Evolutionary conservation across 2,797 vertebrate genomes (phyloP).

Genomic region (Mareca penelope): DNA sequence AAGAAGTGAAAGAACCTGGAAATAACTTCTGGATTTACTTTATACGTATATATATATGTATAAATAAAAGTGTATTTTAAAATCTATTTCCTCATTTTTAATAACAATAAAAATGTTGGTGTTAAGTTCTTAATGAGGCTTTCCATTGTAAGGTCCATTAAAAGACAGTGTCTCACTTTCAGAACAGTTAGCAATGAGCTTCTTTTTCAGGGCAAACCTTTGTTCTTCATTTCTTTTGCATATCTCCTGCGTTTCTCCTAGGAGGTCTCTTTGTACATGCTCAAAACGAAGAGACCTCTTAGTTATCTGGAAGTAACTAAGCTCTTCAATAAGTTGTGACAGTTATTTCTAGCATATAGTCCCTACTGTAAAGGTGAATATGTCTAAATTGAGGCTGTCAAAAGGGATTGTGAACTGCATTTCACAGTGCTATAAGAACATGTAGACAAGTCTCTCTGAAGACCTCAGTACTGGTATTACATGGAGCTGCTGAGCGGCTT

Average conservation of each 20-base stretch:
- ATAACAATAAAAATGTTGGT: background rate
- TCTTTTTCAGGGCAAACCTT: slow-evolving; percentile 26
- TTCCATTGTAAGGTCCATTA: background rate
- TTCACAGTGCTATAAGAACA: slow-evolving; percentile 58
- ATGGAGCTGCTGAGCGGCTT: slow-evolving; percentile 34
- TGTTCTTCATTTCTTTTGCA: slow-evolving; percentile 34
- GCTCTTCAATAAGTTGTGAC: slow-evolving; percentile 70
- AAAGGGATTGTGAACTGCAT: slow-evolving; percentile 64
- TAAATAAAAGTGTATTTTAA: background rate
- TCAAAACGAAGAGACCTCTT: slow-evolving; percentile 11
- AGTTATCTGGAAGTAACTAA: slow-evolving; percentile 20
- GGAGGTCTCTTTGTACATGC: slow-evolving; percentile 3
- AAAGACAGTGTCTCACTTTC: background rate
- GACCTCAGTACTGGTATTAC: slow-evolving; percentile 56
- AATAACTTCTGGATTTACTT: background rate
- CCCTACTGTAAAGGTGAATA: slow-evolving; percentile 63
- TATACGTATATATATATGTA: no score
- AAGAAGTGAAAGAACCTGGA: background rate
- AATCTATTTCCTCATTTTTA: background rate
- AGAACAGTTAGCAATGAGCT: background rate
- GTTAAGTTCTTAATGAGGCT: background rate
- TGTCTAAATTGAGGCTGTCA: slow-evolving; percentile 73
- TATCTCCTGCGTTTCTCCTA: slow-evolving; percentile 21
- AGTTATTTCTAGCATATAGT: slow-evolving; percentile 64
- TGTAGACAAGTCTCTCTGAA: slow-evolving; percentile 61